Base-by-base conservation (phyloP, 2,888 invertebrate species). In the Gasteruption jaculator region DNA sequence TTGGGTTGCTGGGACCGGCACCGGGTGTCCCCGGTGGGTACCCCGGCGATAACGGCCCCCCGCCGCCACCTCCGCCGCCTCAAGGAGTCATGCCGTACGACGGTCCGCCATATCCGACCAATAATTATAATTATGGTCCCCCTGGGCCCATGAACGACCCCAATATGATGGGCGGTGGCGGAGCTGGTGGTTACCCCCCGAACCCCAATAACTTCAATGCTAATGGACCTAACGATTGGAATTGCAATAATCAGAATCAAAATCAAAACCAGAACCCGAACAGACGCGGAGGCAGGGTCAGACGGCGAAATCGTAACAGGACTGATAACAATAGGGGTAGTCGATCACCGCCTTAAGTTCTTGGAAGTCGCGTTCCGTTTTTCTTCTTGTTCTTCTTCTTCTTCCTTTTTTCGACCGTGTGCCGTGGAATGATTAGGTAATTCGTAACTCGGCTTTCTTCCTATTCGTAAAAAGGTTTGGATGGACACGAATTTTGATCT, bases 1-100 rank as follows among this genome's bases (percentile, higher is more conserved):
- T 64, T 2, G 70, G 70, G 16, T 46, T 70, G 1, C 45, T 71
- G 7, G 70, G 70, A 0, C 64, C 68, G 2, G 68, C 60, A 1
- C 70, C 69, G 0, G 53, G 52, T n/a, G 56, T 59, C 41, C 56
- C 60, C 0, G 69, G 67, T 10, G 56, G 56, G 14, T 52, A 46
- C 6, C 45, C 57, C 2, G 53, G 53, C 2, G 68, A 64, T 11
- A 61, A 62, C 4, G 58, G 58, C 4, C 54, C 57, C 6, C 43
- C 14, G 11, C 55, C 50, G 25, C 52, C 53, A 5, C 55, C 54
- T 1, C 46, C 46, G 5, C 47, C 45, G 11, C 20, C 20, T 14
- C 19, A 19, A 8, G n/a, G n/a, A n/a, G n/a, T n/a, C n/a, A n/a
- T n/a, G n/a, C n/a, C n/a, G n/a, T n/a, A n/a, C n/a, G n/a, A n/a